phyloP scores from a whole-genome alignment of 2,888 invertebrate species.

The Agapetus fuscipes region DNA sequence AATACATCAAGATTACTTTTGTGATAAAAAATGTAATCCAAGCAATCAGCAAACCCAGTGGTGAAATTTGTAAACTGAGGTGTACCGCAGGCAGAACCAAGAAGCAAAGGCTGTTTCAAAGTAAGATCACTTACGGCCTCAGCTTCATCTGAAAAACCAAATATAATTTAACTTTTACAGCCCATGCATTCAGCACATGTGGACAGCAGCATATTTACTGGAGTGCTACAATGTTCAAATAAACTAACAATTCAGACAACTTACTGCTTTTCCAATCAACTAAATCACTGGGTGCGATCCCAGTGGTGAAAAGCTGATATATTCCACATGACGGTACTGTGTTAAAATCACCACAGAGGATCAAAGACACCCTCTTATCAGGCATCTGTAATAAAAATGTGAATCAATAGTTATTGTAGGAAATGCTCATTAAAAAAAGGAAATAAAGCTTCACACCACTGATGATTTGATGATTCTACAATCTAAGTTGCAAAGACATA shows the following conservation, averaged over 20 bases:
- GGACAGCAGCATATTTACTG: neutral
- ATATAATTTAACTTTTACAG: too few species aligned
- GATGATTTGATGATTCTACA: too few species aligned
- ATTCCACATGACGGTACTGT: slow-evolving; percentile 77
- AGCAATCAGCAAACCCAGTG: slow-evolving; percentile 67
- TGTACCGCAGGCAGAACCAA: slow-evolving; percentile 75
- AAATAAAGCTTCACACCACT: too few species aligned
- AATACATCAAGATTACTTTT: slow-evolving; percentile 49
- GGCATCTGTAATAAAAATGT: slow-evolving; percentile 28
- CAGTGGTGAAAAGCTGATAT: slow-evolving; percentile 65
- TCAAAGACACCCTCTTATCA: slow-evolving; percentile 47
- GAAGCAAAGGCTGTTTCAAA: slow-evolving; percentile 51
- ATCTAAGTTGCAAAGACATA: too few species aligned
- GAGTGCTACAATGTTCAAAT: neutral
- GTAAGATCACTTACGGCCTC: slow-evolving; percentile 56
- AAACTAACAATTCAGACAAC: slow-evolving; percentile 25
- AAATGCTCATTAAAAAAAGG: too few species aligned
- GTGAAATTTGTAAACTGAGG: slow-evolving; percentile 82
- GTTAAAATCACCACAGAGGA: slow-evolving; percentile 92
- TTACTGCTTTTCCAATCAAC: slow-evolving; percentile 74
- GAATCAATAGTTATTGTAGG: neutral
- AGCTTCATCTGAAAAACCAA: slow-evolving; percentile 44
- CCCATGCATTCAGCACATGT: neutral
- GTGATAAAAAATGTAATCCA: slow-evolving; percentile 89
- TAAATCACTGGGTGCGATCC: slow-evolving; percentile 51